phyloP scores from a whole-genome alignment of 2,113 vertebrate species.

The Anarrhichthys ocellatus region DNA sequence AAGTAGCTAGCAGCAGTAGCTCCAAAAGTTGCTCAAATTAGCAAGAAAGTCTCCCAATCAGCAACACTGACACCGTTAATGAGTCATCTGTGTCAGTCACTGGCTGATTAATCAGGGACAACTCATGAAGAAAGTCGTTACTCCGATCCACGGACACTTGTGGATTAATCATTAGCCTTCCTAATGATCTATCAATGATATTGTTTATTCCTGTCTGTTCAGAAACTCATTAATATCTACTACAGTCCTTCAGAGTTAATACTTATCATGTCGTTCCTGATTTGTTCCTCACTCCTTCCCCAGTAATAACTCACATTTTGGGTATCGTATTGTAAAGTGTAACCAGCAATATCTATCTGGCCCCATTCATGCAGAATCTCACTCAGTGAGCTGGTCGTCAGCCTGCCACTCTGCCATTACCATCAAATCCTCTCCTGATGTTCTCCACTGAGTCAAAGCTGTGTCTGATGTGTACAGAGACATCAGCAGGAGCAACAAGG shows the following conservation, averaged over 20 bases:
- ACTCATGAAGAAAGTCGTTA: not conserved
- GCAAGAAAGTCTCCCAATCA: not conserved
- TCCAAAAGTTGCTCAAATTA: not conserved
- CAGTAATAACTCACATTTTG: not conserved
- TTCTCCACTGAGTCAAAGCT: constrained; percentile 55
- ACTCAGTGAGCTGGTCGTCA: constrained; percentile 15
- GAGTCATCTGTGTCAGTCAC: not conserved
- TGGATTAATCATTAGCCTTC: not conserved
- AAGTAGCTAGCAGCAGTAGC: not conserved
- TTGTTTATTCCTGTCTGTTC: not conserved
- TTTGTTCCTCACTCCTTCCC: not conserved
- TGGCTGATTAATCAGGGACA: not conserved
- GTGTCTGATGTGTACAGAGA: constrained; percentile 54
- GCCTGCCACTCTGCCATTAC: constrained; percentile 29
- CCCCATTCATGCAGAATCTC: constrained; percentile 34
- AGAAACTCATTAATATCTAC: not conserved
- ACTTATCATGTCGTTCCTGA: not conserved
- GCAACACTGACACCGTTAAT: not conserved
- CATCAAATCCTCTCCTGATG: constrained; percentile 48
- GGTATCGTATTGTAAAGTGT: not conserved
- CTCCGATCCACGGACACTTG: not conserved
- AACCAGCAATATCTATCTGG: not conserved
- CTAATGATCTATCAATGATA: not conserved
- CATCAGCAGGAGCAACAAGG: constrained; percentile 63
- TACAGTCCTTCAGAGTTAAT: not conserved